Evolutionary conservation across 2,888 invertebrate species (phyloP), one percentile per base, ranked within the genome.

Genomic region (Nomada fabriciana): DNA sequence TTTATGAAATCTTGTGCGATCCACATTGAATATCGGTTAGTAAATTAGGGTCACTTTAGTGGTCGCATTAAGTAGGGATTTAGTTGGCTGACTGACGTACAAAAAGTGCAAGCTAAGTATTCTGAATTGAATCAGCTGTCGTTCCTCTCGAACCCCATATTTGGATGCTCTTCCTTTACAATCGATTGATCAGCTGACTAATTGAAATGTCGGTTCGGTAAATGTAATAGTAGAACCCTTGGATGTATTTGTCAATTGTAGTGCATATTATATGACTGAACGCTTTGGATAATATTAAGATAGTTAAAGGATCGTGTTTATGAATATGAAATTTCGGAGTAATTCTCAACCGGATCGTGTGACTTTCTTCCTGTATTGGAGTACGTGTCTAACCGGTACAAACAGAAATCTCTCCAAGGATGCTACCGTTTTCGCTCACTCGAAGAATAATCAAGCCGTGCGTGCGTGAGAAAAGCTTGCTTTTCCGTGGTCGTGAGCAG

Each of bases 391-490:
- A 1, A 36, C 36, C 36, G 9, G 9, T 11, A n/a, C 23, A 23
- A 64, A 67, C 52, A 18, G 20, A 53, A 53, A 53, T 36, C 42
- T 68, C 55, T 7, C 36, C 9, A 36, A 36, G 5, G 36, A 36
- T 36, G 36, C 36, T 1, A 36, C 36, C 36, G 36, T 53, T 25
- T 43, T 15, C 69, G 25, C 15, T 60, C 23, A 20, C 61, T 61
- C 20, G 60, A 10, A 71, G 18, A 60, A 64, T 71, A 80, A 80
- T 80, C 72, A 53, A 65, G 60, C 42, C 47, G 55, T 53, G 20
- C 57, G 64, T 60, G 67, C 36, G 36, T 36, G 36, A 60, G 57
- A 67, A 72, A 67, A 59, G 65, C 42, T 7, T 50, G 50, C 18
- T 53, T 79, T 61, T 61, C 61, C 50, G 9, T 18, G 53, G 53